Evolutionary conservation across 2,888 invertebrate genomes (phyloP), one percentile per base, ranked within the genome.

Genomic region (Sinotaia quadrata): DNA sequence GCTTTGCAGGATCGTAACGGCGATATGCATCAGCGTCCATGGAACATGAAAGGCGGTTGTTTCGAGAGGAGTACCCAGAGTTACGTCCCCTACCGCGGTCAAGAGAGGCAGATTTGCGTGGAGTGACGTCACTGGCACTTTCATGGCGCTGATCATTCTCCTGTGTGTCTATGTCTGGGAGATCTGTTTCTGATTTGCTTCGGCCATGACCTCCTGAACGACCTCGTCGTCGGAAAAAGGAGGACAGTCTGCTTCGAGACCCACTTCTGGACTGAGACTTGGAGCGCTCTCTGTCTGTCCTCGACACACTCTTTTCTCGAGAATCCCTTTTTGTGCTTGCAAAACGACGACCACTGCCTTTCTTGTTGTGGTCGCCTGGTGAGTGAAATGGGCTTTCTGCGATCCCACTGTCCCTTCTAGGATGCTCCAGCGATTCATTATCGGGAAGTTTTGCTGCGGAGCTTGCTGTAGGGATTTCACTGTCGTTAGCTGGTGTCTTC

Each of bases 181-280:
- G 29, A 37, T 76, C 72, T 0, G 71, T 67, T 67, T 74, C 76
- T 0, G 76, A 74, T 47, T 65, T 67, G 41, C 71, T 69, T 27
- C 68, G 56, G 15, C 52, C 52, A 15, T 34, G 18, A 31, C 71
- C 67, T 29, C 51, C 57, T 18, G 72, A 72, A 2, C 68, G 34
- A 41, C 72, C 72, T 37, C 72, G 71, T 7, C 74, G 34, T 27
- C 69, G 67, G 51, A 75, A 75, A 51, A 74, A 58, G 15, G 68
- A 62, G 10, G 74, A 71, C 34, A 76, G 68, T 34, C 72, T 58
- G 21, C 65, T 72, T 33, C 69, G 59, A 2, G 76, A 74, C 2
- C 72, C 71, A 41, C 76, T 76, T 4, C 72, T 44, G 2, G 76
- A 72, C 3, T 71, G 66, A 10, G 76, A 63, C 51, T 72, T 76